Percentiles rank a stretch among this genome's conserved stretches.
Evolutionary conservation across 2,888 invertebrate genomes (phyloP).

Genomic region (Trachelus stipa): DNA sequence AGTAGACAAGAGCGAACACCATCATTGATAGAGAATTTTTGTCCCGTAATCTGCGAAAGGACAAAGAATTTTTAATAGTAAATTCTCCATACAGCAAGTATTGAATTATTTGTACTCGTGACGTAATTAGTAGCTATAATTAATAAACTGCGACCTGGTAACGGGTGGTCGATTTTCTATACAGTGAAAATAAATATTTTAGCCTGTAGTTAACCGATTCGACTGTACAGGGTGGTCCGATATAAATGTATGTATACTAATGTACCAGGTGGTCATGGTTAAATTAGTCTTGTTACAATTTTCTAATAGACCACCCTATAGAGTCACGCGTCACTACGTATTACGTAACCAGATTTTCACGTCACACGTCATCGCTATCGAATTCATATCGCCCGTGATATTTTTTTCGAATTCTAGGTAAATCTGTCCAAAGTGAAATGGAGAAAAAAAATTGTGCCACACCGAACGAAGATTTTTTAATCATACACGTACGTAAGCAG

Average conservation of each 20-base stretch:
- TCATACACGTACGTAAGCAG: neutral
- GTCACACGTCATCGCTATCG: too few relatives aligned
- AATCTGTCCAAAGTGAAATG: slow-evolving; percentile 1
- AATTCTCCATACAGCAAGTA: neutral
- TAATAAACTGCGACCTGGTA: neutral
- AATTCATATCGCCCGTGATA: too few relatives aligned
- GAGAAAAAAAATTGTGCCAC: slow-evolving; percentile 12
- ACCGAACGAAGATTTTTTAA: slow-evolving; percentile 19
- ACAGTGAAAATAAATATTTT: neutral
- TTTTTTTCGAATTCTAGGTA: too few relatives aligned
- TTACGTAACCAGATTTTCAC: neutral
- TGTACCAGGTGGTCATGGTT: neutral
- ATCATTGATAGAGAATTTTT: neutral
- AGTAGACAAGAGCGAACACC: too few relatives aligned
- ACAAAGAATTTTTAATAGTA: too few relatives aligned
- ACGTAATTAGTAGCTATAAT: neutral
- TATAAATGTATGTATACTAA: neutral
- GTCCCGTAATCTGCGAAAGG: too few relatives aligned
- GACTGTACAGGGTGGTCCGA: neutral
- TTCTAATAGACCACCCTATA: neutral
- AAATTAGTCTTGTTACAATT: neutral
- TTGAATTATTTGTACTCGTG: neutral
- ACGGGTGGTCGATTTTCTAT: neutral
- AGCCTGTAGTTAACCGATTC: neutral
- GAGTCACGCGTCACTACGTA: neutral